Percentiles rank a stretch among this genome's conserved stretches.
These are phyloP conservation scores for Ivindomyrus marchei DNA, from an alignment of 2,113 vertebrate species.

Conservation along the genomic window DNA sequence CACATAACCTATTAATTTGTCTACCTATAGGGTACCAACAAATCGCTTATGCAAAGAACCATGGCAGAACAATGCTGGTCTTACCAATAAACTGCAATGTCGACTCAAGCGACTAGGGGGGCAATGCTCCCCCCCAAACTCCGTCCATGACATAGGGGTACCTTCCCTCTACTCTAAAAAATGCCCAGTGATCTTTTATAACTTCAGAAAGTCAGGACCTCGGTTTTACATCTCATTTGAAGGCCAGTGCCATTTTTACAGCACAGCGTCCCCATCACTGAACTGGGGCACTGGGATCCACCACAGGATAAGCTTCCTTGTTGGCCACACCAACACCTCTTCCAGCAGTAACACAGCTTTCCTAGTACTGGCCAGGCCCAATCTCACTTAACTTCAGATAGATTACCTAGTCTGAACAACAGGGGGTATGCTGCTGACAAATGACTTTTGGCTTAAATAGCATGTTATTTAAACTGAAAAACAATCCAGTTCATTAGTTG, in stretches of 20 bases:
- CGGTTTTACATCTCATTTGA: not conserved
- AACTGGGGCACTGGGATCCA: not conserved
- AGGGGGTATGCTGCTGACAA: not conserved
- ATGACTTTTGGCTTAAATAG: not conserved
- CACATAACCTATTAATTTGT: not conserved
- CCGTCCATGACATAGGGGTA: not conserved
- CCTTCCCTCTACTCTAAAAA: not conserved
- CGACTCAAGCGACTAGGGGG: not conserved
- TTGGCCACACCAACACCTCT: not conserved
- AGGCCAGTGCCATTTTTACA: not conserved
- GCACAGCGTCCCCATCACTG: not conserved
- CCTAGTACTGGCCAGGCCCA: not conserved
- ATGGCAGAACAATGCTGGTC: no score
- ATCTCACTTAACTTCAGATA: not conserved
- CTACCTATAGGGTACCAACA: not conserved
- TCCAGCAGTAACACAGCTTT: not conserved
- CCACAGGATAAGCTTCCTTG: not conserved
- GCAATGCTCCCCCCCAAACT: not conserved
- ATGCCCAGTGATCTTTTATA: not conserved
- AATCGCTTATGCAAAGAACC: no score
- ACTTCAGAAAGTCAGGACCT: not conserved
- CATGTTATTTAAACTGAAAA: not conserved
- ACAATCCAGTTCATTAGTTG: not conserved
- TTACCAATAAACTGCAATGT: not conserved
- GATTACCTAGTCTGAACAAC: not conserved